phyloP scores from a whole-genome alignment of 2,888 invertebrate genomes.

The Iphiclides podalirius region DNA sequence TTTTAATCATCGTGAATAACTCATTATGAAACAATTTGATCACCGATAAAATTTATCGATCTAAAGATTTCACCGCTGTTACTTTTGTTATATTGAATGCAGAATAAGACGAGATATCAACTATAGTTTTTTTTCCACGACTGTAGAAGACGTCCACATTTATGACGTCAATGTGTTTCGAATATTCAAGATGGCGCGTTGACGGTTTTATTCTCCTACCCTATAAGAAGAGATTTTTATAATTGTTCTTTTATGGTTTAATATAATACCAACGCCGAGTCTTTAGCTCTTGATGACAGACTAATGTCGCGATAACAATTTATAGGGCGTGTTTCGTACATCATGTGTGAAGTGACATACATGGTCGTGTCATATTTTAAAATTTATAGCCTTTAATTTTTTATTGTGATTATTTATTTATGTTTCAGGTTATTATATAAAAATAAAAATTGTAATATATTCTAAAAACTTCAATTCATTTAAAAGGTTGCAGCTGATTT shows the following conservation, averaged over 20 bases:
- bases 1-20: too few relatives aligned
- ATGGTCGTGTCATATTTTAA: slow-evolving; percentile 10
- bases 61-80: too few relatives aligned
- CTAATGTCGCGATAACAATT: slow-evolving; percentile 54
- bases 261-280: slow-evolving; percentile 68
- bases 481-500: not conserved
- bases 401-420: not conserved
- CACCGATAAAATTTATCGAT: too few relatives aligned
- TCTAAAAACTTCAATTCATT: not conserved
- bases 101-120: too few relatives aligned
- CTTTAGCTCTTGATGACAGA: slow-evolving; percentile 63
- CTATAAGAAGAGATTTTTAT: slow-evolving; percentile 67
- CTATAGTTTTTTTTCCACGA: slow-evolving; percentile 6
- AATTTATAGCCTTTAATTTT: slow-evolving; percentile 16
- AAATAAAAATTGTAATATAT: too few relatives aligned
- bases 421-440: slow-evolving; percentile 28
- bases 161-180: slow-evolving; percentile 54
- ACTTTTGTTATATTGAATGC: too few relatives aligned
- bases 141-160: slow-evolving; percentile 26
- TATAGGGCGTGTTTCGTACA: slow-evolving; percentile 31
- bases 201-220: slow-evolving; percentile 61
- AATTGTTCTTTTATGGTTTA: slow-evolving; percentile 65
- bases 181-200: slow-evolving; percentile 50
- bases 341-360: slow-evolving; percentile 25
- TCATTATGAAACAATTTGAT: too few relatives aligned